phyloP scores from a whole-genome alignment of 2,797 vertebrate genomes.

The Gila robusta region DNA sequence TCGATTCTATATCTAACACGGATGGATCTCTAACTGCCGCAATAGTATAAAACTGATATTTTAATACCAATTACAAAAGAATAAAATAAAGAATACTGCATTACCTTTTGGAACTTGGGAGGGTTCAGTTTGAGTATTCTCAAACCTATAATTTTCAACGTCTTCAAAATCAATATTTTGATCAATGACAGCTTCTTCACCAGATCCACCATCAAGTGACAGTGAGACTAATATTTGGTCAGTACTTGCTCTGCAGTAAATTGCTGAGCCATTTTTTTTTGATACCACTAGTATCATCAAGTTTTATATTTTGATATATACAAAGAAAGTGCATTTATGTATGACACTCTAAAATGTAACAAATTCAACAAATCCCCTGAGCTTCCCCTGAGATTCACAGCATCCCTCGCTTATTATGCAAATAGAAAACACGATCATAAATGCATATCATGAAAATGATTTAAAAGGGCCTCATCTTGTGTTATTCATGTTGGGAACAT shows the following conservation, averaged over 20 bases:
- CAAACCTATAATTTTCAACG: neutral
- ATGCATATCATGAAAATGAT: constrained; percentile 57
- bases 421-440: constrained; percentile 56
- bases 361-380: constrained; percentile 25
- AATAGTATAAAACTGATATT: neutral
- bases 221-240: too few relatives aligned
- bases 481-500: constrained; percentile 51
- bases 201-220: too few relatives aligned
- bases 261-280: too few relatives aligned
- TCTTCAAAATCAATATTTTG: neutral
- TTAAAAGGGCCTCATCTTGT: constrained; percentile 53
- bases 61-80: neutral
- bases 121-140: neutral
- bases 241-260: too few relatives aligned
- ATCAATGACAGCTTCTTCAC: neutral
- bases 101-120: neutral
- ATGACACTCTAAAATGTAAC: constrained; percentile 16
- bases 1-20: neutral
- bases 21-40: neutral
- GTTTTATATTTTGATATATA: neutral
- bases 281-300: too few relatives aligned
- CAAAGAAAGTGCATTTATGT: constrained; percentile 1
- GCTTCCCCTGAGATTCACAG: constrained; percentile 23
- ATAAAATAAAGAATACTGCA: neutral
- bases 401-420: constrained; percentile 59